Percentiles rank a stretch among this genome's conserved stretches.
phyloP scores from a whole-genome alignment of 2,797 vertebrate species.

The Erpetoichthys calabaricus region DNA sequence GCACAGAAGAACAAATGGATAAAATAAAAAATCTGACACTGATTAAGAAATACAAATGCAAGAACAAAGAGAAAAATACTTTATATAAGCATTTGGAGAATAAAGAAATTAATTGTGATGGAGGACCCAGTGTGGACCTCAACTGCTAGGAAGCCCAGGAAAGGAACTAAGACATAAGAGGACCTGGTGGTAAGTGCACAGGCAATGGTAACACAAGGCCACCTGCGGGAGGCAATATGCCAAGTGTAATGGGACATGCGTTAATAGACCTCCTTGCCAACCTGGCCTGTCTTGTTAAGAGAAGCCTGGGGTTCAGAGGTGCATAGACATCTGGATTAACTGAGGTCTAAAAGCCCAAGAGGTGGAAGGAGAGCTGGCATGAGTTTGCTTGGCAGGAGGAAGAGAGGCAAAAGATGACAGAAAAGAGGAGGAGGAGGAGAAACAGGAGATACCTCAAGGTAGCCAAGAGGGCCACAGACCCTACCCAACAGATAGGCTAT shows the following conservation, averaged over 20 bases:
- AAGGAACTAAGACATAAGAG: background rate
- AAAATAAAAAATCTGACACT: constrained; percentile 31
- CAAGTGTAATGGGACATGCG: too few relatives aligned
- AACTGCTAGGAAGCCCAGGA: constrained; percentile 1
- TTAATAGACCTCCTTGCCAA: too few relatives aligned
- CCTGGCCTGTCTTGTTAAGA: too few relatives aligned
- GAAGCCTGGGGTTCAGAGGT: too few relatives aligned
- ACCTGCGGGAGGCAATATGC: too few relatives aligned
- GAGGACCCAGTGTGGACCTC: constrained; percentile 4
- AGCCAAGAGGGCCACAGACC: too few relatives aligned
- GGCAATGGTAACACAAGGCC: too few relatives aligned
- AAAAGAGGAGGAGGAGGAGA: constrained; percentile 10
- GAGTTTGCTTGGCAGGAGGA: constrained; percentile 13
- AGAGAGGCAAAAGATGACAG: constrained; percentile 16
- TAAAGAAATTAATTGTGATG: constrained; percentile 11
- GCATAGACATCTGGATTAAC: too few relatives aligned
- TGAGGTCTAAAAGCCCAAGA: background rate
- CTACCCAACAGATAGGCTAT: background rate
- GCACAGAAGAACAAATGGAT: too few relatives aligned
- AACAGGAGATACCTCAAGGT: constrained; percentile 9
- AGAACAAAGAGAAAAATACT: constrained; percentile 20
- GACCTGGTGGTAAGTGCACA: too few relatives aligned
- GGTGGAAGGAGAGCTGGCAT: constrained; percentile 8
- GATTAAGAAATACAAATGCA: constrained; percentile 22
- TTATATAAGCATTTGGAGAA: constrained; percentile 10